Evolutionary conservation across 2,113 vertebrate species (phyloP).

Genomic region (Pandion haliaetus): DNA sequence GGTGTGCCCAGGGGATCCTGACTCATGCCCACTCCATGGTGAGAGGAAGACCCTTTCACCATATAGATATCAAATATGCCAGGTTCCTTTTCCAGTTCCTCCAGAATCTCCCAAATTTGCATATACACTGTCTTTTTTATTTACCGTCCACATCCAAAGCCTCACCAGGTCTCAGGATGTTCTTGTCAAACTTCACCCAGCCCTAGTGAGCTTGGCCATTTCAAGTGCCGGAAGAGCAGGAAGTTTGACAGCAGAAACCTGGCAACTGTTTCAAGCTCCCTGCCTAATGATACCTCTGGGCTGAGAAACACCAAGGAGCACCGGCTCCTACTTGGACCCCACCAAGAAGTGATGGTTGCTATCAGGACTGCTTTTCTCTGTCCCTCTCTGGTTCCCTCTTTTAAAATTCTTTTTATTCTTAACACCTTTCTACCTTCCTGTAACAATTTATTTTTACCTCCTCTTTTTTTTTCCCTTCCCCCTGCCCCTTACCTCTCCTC

Average conservation of each 20-base stretch:
- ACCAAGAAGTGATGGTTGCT: not conserved
- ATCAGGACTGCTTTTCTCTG: not conserved
- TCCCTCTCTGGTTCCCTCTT: not conserved
- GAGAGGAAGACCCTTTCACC: not conserved
- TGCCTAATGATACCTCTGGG: not conserved
- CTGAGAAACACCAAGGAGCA: not conserved
- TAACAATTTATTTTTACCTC: not conserved
- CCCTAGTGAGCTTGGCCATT: not conserved
- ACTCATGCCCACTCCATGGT: not conserved
- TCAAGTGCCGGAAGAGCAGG: not conserved
- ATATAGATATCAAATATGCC: not conserved
- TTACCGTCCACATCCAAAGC: not conserved
- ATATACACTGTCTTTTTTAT: not conserved
- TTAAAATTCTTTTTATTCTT: not conserved
- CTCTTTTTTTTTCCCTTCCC: not conserved
- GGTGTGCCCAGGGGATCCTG: not conserved
- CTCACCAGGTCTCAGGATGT: not conserved
- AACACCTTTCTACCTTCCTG: not conserved
- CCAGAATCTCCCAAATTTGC: not conserved
- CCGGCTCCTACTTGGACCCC: not conserved
- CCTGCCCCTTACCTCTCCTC: not conserved
- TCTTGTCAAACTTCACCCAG: not conserved
- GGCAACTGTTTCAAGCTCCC: not conserved
- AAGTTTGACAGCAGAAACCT: not conserved
- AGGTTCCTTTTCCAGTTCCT: not conserved